Base-by-base conservation (phyloP, 1,140 invertebrate species). In the Saccostrea cuccullata region DNA sequence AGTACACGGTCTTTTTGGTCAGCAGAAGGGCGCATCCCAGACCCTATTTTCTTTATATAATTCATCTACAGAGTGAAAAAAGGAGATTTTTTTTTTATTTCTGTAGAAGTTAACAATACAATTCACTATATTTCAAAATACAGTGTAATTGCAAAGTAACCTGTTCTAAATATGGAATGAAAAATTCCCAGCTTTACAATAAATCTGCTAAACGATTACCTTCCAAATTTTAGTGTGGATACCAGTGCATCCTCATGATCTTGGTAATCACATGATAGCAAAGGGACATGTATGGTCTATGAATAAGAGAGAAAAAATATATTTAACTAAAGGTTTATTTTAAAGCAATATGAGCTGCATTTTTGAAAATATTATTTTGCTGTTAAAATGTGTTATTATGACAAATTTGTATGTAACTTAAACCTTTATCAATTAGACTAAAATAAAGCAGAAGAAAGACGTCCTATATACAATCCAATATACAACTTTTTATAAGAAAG, bases 1-100 rank as follows among this genome's bases (percentile, higher is more conserved):
- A 99, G 70, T 36, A 36, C 70, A 77, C 26, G 26, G 26, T 77
- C 70, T 30, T 36, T 77, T 17, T 77, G 70, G 26, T 77, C 70
- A 12, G 70, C 70, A 36, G 70, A 77, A 12, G 70, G 15, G 23
- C 70, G 70, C 70, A 26, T 36, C 70, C 23, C 30, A 77, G 70
- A 13, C 15, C 70, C 70, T 30, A 77, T 23, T 77, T 77, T 77
- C 70, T 77, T 77, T 26, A 77, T 36, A 26, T 77, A 77, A 36
- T 77, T 77, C 70, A 77, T 77, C 70, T 77, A 77, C 12, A 30
- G 23, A 67, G 47, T 20, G 2, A 64, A 64, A 8, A 64, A 64
- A 64, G n/a, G 17, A 60, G 20, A 60, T 0, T 60, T 20, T 15
- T 58, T 58, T 15, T 60, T 20, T 6, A 64, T 20, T 64, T 64